A percentile compares a stretch with the other conserved stretches of the same genome.
Evolutionary conservation across 2,888 invertebrate genomes (phyloP).

Genomic region (Oxystoma pomonae): DNA sequence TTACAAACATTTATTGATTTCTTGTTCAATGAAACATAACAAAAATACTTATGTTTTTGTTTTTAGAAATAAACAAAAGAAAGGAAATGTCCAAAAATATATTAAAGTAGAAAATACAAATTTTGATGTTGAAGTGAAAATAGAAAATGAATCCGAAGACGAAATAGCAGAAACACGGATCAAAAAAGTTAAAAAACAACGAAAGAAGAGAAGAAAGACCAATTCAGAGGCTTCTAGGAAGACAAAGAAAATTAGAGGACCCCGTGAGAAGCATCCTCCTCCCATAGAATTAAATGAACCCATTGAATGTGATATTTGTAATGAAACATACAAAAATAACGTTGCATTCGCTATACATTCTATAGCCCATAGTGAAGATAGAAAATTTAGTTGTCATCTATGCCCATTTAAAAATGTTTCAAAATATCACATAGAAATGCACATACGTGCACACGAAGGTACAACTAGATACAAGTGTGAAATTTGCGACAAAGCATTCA

Average conservation of each 20-base stretch:
- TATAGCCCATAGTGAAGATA: slow-evolving; percentile 37
- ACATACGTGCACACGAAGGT: slow-evolving; percentile 35
- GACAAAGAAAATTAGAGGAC: slow-evolving; percentile 19
- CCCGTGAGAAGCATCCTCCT: slow-evolving; percentile 25
- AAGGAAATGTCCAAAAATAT: too few species aligned
- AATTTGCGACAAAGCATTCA: slow-evolving; percentile 34
- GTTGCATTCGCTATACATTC: slow-evolving; percentile 41
- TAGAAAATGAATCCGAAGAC: slow-evolving; percentile 1
- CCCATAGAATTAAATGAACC: slow-evolving; percentile 38
- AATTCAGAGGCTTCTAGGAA: too few species aligned
- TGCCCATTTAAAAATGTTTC: slow-evolving; percentile 35
- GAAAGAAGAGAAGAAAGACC: too few species aligned
- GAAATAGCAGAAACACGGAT: neutral
- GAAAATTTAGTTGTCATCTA: slow-evolving; percentile 39
- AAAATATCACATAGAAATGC: slow-evolving; percentile 36
- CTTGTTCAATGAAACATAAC: too few species aligned
- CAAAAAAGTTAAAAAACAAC: neutral
- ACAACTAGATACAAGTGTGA: slow-evolving; percentile 34
- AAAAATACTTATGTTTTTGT: too few species aligned
- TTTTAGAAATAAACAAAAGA: too few species aligned
- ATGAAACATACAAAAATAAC: slow-evolving; percentile 49
- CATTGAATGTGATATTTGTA: slow-evolving; percentile 53
- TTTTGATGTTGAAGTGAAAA: slow-evolving; percentile 15
- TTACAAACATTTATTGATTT: too few species aligned
- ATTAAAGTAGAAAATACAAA: slow-evolving; percentile 11